phyloP scores from a whole-genome alignment of 2,888 invertebrate species.

The Scaptomyza flava region DNA sequence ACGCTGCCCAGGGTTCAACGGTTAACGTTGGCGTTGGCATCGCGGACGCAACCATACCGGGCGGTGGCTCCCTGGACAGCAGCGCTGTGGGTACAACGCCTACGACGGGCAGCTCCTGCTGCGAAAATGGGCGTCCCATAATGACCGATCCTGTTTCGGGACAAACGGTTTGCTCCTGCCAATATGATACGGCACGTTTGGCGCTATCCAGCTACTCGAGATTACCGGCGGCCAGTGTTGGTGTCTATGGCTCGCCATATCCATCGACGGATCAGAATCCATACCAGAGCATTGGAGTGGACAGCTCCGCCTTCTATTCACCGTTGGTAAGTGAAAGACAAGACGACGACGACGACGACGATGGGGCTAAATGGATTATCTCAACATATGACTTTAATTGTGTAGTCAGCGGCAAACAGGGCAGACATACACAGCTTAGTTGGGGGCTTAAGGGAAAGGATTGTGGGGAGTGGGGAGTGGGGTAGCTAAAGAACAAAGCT shows the following conservation, averaged over 20 bases:
- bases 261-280: conserved; percentile 96
- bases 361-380: conserved; percentile 73
- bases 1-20: conserved; percentile 73
- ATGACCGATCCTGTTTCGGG: conserved; percentile 97
- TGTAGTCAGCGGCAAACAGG: conserved; percentile 68
- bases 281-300: conserved; percentile 96
- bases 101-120: conserved; percentile 87
- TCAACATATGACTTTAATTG: conserved; percentile 83
- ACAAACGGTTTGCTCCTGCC: conserved; percentile 96
- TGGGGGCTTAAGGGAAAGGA: neutral
- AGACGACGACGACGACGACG: conserved; percentile 14
- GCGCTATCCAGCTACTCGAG: conserved; percentile 93
- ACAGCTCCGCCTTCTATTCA: conserved; percentile 97
- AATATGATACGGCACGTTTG: conserved; percentile 94
- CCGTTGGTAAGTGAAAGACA: conserved; percentile 91
- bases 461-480: neutral
- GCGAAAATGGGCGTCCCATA: conserved; percentile 95
- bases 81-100: conserved; percentile 70
- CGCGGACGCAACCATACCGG: conserved; percentile 39
- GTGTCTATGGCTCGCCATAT: conserved; percentile 94
- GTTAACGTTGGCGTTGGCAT: conserved; percentile 21
- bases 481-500: conserved; percentile 35
- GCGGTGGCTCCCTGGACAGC: conserved; percentile 70
- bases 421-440: conserved; percentile 11
- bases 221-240: conserved; percentile 90